phyloP scores from a whole-genome alignment of 2,113 vertebrate species.

The Halichoeres trimaculatus region DNA sequence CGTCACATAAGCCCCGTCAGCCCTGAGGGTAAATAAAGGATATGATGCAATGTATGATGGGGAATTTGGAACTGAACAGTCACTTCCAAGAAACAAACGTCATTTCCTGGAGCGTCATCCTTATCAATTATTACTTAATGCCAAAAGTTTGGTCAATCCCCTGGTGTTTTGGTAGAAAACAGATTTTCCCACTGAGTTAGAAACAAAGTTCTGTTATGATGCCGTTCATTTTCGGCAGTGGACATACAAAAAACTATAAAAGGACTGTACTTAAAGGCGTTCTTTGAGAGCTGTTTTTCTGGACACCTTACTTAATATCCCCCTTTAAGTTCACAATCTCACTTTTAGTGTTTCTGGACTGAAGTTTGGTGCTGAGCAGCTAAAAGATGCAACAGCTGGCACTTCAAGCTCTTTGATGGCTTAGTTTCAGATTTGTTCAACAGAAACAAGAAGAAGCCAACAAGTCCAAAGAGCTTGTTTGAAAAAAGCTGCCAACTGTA shows the following conservation, averaged over 20 bases:
- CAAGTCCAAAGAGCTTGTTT: background rate
- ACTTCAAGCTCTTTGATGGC: background rate
- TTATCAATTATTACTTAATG: background rate
- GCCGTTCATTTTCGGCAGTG: no score
- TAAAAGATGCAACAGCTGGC: background rate
- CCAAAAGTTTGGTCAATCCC: conserved; percentile 7
- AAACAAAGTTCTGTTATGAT: background rate
- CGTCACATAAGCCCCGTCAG: conserved; percentile 33
- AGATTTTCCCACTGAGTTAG: background rate
- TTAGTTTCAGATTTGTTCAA: background rate
- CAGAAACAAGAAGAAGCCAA: background rate
- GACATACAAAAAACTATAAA: no score
- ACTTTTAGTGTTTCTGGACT: background rate
- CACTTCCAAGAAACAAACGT: conserved; percentile 27
- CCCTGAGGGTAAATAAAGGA: conserved; percentile 46
- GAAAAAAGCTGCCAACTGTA: background rate
- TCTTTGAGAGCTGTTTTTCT: background rate
- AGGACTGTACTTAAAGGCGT: background rate
- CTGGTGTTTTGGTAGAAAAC: background rate
- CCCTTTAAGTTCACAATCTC: background rate
- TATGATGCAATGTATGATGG: conserved; percentile 54
- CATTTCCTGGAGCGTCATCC: conserved; percentile 34
- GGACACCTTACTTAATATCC: background rate
- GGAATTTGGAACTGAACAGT: conserved; percentile 23
- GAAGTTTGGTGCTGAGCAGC: background rate